Evolutionary conservation across 2,113 vertebrate genomes (phyloP).

Genomic region (Dasyurus viverrinus): DNA sequence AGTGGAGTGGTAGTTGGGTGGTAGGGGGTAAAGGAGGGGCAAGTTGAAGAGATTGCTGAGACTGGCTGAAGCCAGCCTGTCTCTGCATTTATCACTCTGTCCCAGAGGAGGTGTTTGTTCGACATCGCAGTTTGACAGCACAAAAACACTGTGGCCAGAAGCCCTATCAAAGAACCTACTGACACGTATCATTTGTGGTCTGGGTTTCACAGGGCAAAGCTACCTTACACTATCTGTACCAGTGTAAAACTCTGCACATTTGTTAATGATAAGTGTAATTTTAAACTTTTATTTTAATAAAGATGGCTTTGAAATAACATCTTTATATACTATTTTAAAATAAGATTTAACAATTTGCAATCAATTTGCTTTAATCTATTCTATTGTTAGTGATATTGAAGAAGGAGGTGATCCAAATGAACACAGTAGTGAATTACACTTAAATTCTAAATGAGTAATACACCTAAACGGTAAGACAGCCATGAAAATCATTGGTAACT

Average conservation of each 20-base stretch:
- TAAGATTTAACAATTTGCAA: slow-evolving; percentile 51
- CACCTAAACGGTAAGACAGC: slow-evolving; percentile 47
- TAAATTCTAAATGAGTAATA: slow-evolving; percentile 44
- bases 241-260: slow-evolving; percentile 78
- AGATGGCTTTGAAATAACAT: slow-evolving; percentile 29
- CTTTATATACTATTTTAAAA: slow-evolving; percentile 45
- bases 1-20: slow-evolving; percentile 47
- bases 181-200: slow-evolving; percentile 85
- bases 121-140: slow-evolving; percentile 89
- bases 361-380: slow-evolving; percentile 56
- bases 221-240: slow-evolving; percentile 76
- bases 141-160: slow-evolving; percentile 83
- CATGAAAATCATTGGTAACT: neutral
- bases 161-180: slow-evolving; percentile 87
- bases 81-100: slow-evolving; percentile 88
- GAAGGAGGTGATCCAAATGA: slow-evolving; percentile 45
- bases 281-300: slow-evolving; percentile 47
- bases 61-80: slow-evolving; percentile 89
- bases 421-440: slow-evolving; percentile 59
- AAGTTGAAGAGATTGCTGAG: slow-evolving; percentile 75
- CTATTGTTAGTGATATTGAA: slow-evolving; percentile 49
- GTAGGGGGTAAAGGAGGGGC: slow-evolving; percentile 27
- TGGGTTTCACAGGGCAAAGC: slow-evolving; percentile 76
- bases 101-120: slow-evolving; percentile 92
- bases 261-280: slow-evolving; percentile 49